Base-by-base conservation (phyloP, 2,797 vertebrate species). In the Gobio occitaniae region DNA sequence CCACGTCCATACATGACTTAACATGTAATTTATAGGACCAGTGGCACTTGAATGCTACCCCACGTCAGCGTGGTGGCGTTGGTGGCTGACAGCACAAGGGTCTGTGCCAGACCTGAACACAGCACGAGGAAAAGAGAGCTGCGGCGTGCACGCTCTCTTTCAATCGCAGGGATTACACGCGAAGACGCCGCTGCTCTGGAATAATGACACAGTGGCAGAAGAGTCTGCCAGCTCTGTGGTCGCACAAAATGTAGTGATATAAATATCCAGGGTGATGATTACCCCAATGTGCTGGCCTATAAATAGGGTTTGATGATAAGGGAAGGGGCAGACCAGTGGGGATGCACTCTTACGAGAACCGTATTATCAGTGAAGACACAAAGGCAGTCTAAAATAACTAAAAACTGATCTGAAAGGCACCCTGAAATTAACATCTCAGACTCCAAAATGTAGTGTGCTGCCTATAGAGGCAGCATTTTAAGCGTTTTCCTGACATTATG, bases 21-120 rank as follows among this genome's bases (percentile, higher is more conserved):
- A 88, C 54, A 11, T 90, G 88, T 92, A 90, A 91, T 93, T 94
- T 92, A 91, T 92, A 88, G 87, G 90, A 89, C 90, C 89, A 91
- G 89, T 92, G 85, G 84, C 82, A 91, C 91, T 90, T 87, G 86
- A 89, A 86, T 86, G 75, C 81, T 87, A 87, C 89, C 89, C 91
- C 90, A 89, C 89, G 89, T 91, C 91, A 88, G 89, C 91, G 70
- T 41, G 56, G 65, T 85, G 69, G 71, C 25, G 25, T 84, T 87
- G 82, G 80, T 38, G 66, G 83, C 84, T 88, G 81, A 87, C 82
- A 78, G 75, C 41, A 44, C 36, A 63, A 36, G 61, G 84, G 63
- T 78, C 61, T 44, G 66, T 84, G 86, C 83, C 87, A 88, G 81
- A 82, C 59, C 74, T 69, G 65, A 78, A 78, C 38, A 41, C 78